Percentiles rank a stretch among this genome's conserved stretches.
phyloP scores from a whole-genome alignment of 2,888 invertebrate genomes.

The Pseudoips prasinana region DNA sequence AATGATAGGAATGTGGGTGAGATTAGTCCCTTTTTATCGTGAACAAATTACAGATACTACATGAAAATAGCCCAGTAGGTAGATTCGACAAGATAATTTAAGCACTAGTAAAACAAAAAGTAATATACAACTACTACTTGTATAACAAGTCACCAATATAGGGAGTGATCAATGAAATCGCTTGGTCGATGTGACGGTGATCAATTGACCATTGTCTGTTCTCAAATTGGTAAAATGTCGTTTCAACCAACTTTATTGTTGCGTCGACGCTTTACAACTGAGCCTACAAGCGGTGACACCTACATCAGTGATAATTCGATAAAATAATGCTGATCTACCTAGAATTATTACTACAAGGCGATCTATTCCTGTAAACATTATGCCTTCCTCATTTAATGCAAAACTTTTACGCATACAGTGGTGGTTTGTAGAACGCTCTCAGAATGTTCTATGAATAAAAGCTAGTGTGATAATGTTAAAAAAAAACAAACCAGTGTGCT shows the following conservation, averaged over 20 bases:
- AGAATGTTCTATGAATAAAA: too few species aligned
- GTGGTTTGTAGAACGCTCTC: too few species aligned
- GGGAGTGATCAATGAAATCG: constrained; percentile 26
- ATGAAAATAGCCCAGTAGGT: too few species aligned
- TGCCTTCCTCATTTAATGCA: too few species aligned
- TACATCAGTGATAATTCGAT: constrained; percentile 39
- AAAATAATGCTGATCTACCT: constrained; percentile 26
- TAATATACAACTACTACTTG: constrained; percentile 7
- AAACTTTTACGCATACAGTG: too few species aligned
- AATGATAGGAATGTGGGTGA: too few species aligned
- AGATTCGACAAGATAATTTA: too few species aligned
- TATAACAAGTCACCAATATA: constrained; percentile 19
- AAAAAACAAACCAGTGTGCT: too few species aligned
- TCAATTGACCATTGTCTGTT: constrained; percentile 45
- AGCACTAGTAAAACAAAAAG: too few species aligned
- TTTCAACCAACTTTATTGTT: constrained; percentile 39
- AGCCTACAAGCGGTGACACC: constrained; percentile 27
- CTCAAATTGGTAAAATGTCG: constrained; percentile 44
- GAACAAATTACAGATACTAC: too few species aligned
- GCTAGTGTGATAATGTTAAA: too few species aligned
- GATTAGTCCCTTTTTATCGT: too few species aligned
- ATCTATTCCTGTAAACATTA: constrained; percentile 16
- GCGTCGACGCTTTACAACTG: constrained; percentile 24
- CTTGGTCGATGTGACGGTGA: constrained; percentile 39
- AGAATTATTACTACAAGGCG: constrained; percentile 23